Conservation (phyloP, 2,797 vertebrate species). For the Mormyrops attenuatus region DNA sequence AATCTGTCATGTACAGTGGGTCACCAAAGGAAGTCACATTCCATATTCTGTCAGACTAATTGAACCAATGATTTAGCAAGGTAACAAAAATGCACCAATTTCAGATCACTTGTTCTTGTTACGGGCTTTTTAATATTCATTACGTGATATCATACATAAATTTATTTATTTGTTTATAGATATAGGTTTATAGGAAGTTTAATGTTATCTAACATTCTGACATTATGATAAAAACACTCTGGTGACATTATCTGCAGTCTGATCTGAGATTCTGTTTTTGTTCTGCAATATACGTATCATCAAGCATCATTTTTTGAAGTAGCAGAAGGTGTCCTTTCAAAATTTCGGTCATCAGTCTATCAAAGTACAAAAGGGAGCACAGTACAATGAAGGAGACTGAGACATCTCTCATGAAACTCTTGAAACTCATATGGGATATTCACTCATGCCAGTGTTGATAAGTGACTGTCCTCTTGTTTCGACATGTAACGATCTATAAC, state of each 20-base stretch:
- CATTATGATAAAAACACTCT: background rate
- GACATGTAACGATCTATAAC: constrained; percentile 36
- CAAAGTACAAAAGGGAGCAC: background rate
- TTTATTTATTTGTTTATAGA: background rate
- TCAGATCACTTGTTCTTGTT: background rate
- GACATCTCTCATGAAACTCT: background rate
- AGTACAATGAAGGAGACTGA: background rate
- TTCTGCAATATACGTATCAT: background rate
- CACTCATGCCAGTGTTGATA: constrained; percentile 40
- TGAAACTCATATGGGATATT: constrained; percentile 27
- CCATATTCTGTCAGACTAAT: background rate
- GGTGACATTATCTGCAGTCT: background rate
- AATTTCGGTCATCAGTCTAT: background rate
- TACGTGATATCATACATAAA: background rate
- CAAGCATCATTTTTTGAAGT: background rate
- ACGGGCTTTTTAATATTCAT: background rate
- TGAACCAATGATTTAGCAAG: background rate
- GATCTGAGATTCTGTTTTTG: background rate
- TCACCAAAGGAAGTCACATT: background rate
- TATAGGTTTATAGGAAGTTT: background rate
- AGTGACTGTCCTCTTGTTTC: constrained; percentile 46
- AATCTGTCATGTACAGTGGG: background rate
- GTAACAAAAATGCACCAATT: background rate
- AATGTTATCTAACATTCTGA: background rate
- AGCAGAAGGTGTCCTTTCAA: background rate